Percentiles rank a stretch among this genome's conserved stretches.
phyloP scores from a whole-genome alignment of 1,140 invertebrate genomes.

The Drosophila teissieri region DNA sequence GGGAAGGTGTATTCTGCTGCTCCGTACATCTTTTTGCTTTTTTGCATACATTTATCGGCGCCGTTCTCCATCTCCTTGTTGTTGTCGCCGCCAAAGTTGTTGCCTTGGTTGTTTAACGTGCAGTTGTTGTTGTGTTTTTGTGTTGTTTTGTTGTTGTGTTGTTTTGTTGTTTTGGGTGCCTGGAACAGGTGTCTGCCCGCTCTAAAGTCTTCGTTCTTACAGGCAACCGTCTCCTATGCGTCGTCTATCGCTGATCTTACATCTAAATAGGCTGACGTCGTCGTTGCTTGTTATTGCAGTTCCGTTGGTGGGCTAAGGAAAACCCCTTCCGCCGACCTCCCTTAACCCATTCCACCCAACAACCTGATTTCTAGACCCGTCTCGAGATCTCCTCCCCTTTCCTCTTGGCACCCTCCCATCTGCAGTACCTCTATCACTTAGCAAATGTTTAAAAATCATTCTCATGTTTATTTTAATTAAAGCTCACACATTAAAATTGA shows the following conservation, averaged over 20 bases:
- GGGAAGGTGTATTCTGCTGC: constrained; percentile 17
- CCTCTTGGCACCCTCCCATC: no score
- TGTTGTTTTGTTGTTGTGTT: no score
- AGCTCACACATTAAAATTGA: constrained; percentile 52
- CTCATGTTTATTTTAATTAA: constrained; percentile 79
- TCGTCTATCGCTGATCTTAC: constrained; percentile 71
- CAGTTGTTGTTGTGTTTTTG: constrained; percentile 19
- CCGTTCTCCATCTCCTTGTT: constrained; percentile 31
- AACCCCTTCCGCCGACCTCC: background rate
- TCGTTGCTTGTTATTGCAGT: constrained; percentile 53
- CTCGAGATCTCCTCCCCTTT: constrained; percentile 6
- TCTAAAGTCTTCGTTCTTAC: constrained; percentile 9
- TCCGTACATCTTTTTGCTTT: constrained; percentile 32
- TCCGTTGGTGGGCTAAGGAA: constrained; percentile 35
- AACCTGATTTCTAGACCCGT: constrained; percentile 42
- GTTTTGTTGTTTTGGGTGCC: constrained; percentile 9
- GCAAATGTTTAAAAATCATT: constrained; percentile 70
- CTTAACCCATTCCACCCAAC: background rate
- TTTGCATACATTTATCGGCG: constrained; percentile 59
- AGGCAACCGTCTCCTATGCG: constrained; percentile 49
- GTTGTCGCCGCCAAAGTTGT: constrained; percentile 9
- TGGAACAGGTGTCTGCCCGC: constrained; percentile 63
- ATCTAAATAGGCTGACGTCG: constrained; percentile 71
- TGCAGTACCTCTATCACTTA: constrained; percentile 41
- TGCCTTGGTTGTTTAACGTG: constrained; percentile 6